Evolutionary conservation across 2,888 invertebrate genomes (phyloP).

Genomic region (Andrena camellia): DNA sequence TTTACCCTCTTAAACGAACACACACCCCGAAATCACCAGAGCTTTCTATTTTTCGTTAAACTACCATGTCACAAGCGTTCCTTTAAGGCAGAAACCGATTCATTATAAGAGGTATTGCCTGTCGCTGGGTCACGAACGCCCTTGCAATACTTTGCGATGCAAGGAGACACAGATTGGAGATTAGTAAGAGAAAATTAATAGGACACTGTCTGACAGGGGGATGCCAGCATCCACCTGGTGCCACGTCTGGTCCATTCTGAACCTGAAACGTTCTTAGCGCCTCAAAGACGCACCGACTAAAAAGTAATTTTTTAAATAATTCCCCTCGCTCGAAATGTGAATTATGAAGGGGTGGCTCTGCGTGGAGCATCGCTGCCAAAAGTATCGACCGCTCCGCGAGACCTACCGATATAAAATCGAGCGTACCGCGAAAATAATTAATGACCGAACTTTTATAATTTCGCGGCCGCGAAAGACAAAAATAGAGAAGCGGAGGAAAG

Average conservation of each 20-base stretch:
- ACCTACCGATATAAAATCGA: conserved; percentile 53
- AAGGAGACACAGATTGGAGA: conserved; percentile 82
- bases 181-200: conserved; percentile 82
- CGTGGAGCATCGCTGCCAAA: conserved; percentile 26
- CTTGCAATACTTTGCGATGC: conserved; percentile 74
- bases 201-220: conserved; percentile 75
- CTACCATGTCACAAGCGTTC: background rate
- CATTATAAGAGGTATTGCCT: conserved; percentile 65
- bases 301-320: conserved; percentile 66
- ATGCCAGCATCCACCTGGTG: conserved; percentile 76
- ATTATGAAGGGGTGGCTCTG: conserved; percentile 52
- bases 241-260: conserved; percentile 47
- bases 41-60: too few species aligned
- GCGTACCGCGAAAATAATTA: conserved; percentile 66
- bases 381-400: conserved; percentile 55
- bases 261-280: conserved; percentile 9
- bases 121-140: conserved; percentile 63
- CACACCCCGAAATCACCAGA: too few species aligned
- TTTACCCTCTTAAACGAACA: too few species aligned
- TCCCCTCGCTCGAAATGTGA: conserved; percentile 48
- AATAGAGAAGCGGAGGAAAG: conserved; percentile 25
- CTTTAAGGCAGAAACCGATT: conserved; percentile 53
- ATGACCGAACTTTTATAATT: conserved; percentile 68
- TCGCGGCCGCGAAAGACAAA: conserved; percentile 51
- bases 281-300: conserved; percentile 15